Conservation (phyloP, 2,797 vertebrate species). For the Anisognathus igniventris region DNA sequence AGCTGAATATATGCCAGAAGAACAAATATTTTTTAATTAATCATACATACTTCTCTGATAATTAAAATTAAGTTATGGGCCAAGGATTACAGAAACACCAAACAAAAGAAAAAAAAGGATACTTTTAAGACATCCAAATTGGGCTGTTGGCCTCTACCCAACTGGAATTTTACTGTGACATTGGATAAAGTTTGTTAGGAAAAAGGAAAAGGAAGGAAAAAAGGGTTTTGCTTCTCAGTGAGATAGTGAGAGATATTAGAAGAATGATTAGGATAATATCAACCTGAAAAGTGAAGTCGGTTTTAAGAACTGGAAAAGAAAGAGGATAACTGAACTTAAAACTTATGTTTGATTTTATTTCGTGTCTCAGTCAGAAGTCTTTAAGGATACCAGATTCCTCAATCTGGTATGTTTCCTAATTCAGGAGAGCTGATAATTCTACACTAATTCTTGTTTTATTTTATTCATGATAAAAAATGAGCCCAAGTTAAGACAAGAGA, state of each 20-base stretch:
- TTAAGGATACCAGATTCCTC: not conserved
- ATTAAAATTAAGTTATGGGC: not conserved
- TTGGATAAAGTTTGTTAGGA: not conserved
- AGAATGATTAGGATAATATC: not conserved
- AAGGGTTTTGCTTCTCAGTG: fast-evolving
- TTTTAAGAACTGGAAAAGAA: not conserved
- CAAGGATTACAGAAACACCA: not conserved
- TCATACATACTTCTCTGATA: not conserved
- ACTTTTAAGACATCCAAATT: not conserved
- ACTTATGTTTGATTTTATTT: not conserved
- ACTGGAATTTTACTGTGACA: not conserved
- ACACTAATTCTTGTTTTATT: not conserved
- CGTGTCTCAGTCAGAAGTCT: not conserved
- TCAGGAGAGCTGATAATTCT: not conserved
- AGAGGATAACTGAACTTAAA: not conserved
- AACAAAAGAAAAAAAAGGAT: not conserved
- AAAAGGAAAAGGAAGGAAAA: not conserved
- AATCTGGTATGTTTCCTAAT: not conserved
- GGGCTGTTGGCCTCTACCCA: not conserved
- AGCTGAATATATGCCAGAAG: not conserved
- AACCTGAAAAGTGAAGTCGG: not conserved
- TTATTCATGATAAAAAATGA: not conserved
- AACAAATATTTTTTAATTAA: not conserved
- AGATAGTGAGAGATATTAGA: not conserved
- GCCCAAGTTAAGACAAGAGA: not conserved